Percentiles rank a stretch among this genome's conserved stretches.
phyloP scores from a whole-genome alignment of 2,888 invertebrate species.

The Aspidiotus rigidus region DNA sequence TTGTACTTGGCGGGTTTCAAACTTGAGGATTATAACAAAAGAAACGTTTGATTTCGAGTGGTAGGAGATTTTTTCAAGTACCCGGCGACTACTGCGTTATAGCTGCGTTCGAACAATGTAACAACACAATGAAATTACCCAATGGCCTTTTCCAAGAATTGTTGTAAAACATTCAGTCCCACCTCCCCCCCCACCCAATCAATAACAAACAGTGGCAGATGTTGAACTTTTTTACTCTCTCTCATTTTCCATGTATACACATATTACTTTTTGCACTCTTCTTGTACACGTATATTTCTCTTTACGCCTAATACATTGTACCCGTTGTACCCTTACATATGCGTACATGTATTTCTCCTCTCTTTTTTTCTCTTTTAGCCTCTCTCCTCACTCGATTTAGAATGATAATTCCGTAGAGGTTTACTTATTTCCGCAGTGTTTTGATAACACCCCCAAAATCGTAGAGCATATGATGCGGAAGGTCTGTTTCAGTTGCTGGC shows the following conservation, averaged over 20 bases:
- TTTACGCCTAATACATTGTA: background rate
- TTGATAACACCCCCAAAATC: slow-evolving; percentile 30
- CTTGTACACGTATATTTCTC: background rate
- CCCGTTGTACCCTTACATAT: background rate
- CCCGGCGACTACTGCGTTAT: slow-evolving; percentile 22
- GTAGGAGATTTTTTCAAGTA: slow-evolving; percentile 34
- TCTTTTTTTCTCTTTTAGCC: background rate
- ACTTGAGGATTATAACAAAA: slow-evolving; percentile 26
- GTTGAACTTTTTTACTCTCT: slow-evolving; percentile 9
- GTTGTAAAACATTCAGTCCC: slow-evolving; percentile 22
- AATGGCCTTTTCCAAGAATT: slow-evolving; percentile 26
- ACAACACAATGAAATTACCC: slow-evolving; percentile 32
- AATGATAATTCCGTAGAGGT: slow-evolving; percentile 18
- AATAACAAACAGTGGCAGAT: slow-evolving; percentile 29
- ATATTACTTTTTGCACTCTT: background rate
- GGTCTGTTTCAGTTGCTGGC: slow-evolving; percentile 4
- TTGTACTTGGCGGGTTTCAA: slow-evolving; percentile 22
- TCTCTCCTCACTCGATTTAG: background rate
- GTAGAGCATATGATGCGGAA: slow-evolving; percentile 28
- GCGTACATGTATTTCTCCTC: background rate
- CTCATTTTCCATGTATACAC: background rate
- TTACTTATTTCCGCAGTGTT: slow-evolving; percentile 25
- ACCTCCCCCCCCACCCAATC: slow-evolving; percentile 2
- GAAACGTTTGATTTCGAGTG: slow-evolving; percentile 34
- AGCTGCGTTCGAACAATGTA: slow-evolving; percentile 33